phyloP scores from a whole-genome alignment of 1,140 invertebrate genomes.

The Pinna nobilis region DNA sequence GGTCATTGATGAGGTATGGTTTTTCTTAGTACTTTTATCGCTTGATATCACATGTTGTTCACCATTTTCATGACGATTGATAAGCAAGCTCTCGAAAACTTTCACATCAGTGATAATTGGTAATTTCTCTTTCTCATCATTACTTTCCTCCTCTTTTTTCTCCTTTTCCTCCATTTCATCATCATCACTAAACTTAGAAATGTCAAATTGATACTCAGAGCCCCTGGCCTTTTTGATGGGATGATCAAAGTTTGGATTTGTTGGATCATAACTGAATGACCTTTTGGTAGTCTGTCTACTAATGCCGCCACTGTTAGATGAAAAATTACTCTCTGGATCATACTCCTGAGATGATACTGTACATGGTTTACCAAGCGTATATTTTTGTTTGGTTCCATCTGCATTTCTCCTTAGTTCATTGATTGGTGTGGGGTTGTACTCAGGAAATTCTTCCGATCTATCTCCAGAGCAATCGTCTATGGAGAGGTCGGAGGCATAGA shows the following conservation, averaged over 20 bases:
- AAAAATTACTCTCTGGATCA: slow-evolving; percentile 66
- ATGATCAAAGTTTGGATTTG: slow-evolving; percentile 17
- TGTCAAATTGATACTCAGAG: slow-evolving; percentile 28
- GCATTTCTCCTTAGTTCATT: slow-evolving; percentile 75
- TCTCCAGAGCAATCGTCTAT: slow-evolving; percentile 31
- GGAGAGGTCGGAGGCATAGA: neutral
- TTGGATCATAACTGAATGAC: slow-evolving; percentile 27
- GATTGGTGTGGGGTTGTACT: slow-evolving; percentile 81
- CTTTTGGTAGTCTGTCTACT: slow-evolving; percentile 18
- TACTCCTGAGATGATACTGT: slow-evolving; percentile 46
- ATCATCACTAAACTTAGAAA: slow-evolving; percentile 52
- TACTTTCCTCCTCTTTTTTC: slow-evolving; percentile 19
- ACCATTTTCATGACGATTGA: neutral
- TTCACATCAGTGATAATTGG: slow-evolving; percentile 8
- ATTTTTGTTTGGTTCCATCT: neutral
- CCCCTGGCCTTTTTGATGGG: slow-evolving; percentile 23
- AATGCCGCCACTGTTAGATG: slow-evolving; percentile 16
- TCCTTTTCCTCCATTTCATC: slow-evolving; percentile 37
- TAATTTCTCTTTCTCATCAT: slow-evolving; percentile 30
- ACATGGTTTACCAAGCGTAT: too few relatives aligned
- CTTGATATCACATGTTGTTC: too few relatives aligned
- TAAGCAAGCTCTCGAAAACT: slow-evolving; percentile 13
- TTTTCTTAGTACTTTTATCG: too few relatives aligned
- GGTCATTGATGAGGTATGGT: too few relatives aligned
- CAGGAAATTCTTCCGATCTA: slow-evolving; percentile 53